phyloP scores from a whole-genome alignment of 2,888 invertebrate species.

The Osedax fenrisi region DNA sequence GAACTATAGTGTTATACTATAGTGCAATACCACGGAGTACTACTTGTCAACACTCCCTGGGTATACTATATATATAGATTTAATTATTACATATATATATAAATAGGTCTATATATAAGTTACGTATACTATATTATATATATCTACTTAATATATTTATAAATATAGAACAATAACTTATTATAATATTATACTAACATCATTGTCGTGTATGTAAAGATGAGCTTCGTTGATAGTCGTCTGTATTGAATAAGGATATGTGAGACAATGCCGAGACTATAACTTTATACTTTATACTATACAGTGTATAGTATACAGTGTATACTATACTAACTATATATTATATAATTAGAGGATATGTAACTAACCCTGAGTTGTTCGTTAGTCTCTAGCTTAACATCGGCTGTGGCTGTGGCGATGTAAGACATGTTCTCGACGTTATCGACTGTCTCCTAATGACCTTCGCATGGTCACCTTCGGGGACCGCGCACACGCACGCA shows the following conservation, averaged over 20 bases:
- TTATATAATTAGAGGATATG: too few species aligned
- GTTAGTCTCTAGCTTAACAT: too few species aligned
- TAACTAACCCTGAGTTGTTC: too few species aligned
- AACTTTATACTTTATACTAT: too few species aligned
- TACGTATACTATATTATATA: background rate
- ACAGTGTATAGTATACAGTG: too few species aligned
- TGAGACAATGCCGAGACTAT: background rate
- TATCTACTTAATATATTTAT: background rate
- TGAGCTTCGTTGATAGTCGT: background rate
- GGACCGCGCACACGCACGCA: slow-evolving; percentile 1
- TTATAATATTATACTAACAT: background rate
- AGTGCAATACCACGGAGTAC: too few species aligned
- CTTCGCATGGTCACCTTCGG: background rate
- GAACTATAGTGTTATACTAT: too few species aligned
- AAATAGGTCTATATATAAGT: background rate
- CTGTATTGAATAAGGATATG: background rate
- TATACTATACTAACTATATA: too few species aligned
- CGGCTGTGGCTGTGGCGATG: too few species aligned
- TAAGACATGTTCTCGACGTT: too few species aligned
- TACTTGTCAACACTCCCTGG: too few species aligned
- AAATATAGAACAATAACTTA: background rate
- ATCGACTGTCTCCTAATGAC: background rate
- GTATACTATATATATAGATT: too few species aligned
- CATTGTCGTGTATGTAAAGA: background rate
- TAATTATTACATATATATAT: background rate